Evolutionary conservation across 2,797 vertebrate species (phyloP).

Genomic region (Saxicola maurus): DNA sequence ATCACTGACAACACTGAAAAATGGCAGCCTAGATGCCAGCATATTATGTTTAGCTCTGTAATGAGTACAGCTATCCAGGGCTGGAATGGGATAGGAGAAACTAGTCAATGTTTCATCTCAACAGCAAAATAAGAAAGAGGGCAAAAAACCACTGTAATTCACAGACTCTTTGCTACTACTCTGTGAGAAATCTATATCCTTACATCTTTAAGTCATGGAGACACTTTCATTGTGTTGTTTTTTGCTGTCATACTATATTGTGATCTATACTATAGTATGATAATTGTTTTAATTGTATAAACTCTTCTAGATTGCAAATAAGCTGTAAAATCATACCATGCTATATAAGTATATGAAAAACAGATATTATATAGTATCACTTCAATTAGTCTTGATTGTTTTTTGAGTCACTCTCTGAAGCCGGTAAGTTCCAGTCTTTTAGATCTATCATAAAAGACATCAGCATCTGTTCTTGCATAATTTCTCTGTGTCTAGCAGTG

Average conservation of each 20-base stretch:
- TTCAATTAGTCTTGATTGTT: not conserved
- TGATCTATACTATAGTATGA: not conserved
- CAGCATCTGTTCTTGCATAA: not conserved
- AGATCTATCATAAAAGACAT: not conserved
- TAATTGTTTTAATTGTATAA: not conserved
- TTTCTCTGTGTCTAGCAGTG: not conserved
- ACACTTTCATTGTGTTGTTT: not conserved
- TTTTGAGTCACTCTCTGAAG: not conserved
- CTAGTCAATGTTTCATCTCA: not conserved
- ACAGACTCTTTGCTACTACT: not conserved
- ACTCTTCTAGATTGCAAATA: not conserved
- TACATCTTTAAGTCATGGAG: not conserved
- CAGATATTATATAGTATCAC: not conserved
- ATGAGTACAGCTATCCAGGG: not conserved
- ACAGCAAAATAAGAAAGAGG: not conserved
- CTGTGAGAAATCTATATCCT: not conserved
- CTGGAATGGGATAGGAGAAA: not conserved
- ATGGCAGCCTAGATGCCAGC: not conserved
- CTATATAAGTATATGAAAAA: not conserved
- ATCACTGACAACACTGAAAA: not conserved
- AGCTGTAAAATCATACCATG: not conserved
- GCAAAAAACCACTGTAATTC: accelerated
- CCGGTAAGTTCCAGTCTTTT: not conserved
- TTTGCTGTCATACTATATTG: not conserved
- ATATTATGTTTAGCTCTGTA: not conserved